These are phyloP conservation scores for Sinosuthora webbiana DNA, from an alignment of 2,113 vertebrate species.

Conservation along the genomic window DNA sequence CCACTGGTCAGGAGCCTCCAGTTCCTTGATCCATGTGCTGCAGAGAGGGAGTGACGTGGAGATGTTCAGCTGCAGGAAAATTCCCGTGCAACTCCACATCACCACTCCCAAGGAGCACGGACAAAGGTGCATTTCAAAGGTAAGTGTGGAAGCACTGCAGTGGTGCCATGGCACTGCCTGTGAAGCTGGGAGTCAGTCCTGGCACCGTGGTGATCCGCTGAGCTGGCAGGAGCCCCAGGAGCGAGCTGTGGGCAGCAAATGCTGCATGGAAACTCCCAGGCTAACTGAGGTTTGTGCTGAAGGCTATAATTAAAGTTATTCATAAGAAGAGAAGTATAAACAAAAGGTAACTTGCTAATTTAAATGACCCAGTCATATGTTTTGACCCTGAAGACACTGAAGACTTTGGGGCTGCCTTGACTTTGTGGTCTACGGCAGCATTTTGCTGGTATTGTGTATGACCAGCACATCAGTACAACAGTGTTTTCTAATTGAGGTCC, in stretches of 20 bases:
- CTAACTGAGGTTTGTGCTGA: background rate
- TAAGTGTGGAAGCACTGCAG: background rate
- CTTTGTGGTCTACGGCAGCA: background rate
- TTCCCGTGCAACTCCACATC: fast-evolving
- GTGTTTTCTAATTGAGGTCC: background rate
- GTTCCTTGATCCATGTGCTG: fast-evolving
- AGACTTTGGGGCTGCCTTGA: background rate
- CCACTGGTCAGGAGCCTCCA: background rate
- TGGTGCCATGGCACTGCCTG: background rate
- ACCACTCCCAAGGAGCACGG: fast-evolving
- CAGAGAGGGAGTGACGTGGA: fast-evolving
- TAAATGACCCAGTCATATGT: background rate
- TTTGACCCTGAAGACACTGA: background rate
- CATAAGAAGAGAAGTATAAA: background rate
- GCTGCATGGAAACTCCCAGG: background rate
- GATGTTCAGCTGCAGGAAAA: background rate
- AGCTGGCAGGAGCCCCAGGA: background rate
- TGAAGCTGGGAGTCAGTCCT: fast-evolving
- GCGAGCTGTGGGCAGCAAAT: background rate
- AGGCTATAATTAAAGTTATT: background rate
- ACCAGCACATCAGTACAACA: background rate
- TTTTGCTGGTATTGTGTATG: background rate
- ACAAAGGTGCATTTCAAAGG: background rate
- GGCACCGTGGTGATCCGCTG: background rate
- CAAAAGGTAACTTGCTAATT: background rate